Percentiles rank a stretch among this genome's conserved stretches.
Conservation (phyloP, 2,113 vertebrate genomes). For the Prochilodus magdalenae region DNA sequence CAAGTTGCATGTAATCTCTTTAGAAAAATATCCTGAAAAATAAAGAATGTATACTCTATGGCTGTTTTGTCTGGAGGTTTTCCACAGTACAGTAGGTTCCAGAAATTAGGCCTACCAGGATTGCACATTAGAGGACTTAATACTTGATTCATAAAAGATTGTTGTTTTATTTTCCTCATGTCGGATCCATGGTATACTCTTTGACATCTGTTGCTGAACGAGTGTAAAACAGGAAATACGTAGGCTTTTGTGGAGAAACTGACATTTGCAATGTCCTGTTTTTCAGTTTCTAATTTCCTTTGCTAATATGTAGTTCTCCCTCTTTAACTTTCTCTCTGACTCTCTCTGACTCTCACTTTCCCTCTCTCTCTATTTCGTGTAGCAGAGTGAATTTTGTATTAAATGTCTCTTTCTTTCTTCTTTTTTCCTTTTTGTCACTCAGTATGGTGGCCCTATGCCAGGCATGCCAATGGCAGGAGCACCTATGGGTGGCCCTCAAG, state of each 20-base stretch:
- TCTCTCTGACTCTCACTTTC: not conserved
- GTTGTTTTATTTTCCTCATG: no score
- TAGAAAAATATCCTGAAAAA: no score
- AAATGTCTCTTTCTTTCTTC: not conserved
- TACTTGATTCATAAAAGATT: no score
- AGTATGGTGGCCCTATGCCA: constrained; percentile 75
- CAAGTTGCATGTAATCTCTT: no score
- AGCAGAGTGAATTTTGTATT: not conserved
- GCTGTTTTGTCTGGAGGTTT: no score
- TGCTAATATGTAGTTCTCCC: not conserved
- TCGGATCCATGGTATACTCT: not conserved
- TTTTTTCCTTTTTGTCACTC: not conserved
- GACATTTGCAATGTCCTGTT: constrained; percentile 19
- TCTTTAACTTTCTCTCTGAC: not conserved
- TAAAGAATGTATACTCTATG: no score
- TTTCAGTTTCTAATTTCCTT: not conserved
- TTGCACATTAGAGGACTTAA: no score
- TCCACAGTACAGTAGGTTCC: no score
- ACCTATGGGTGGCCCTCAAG: constrained; percentile 55
- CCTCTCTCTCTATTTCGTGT: not conserved
- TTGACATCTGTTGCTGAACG: no score
- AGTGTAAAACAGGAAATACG: not conserved
- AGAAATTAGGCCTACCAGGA: no score
- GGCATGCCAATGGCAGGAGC: constrained; percentile 58
- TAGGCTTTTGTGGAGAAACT: not conserved